Evolutionary conservation across 2,888 invertebrate species (phyloP), one percentile per base, ranked within the genome.

Genomic region (Tachystola acroxantha): DNA sequence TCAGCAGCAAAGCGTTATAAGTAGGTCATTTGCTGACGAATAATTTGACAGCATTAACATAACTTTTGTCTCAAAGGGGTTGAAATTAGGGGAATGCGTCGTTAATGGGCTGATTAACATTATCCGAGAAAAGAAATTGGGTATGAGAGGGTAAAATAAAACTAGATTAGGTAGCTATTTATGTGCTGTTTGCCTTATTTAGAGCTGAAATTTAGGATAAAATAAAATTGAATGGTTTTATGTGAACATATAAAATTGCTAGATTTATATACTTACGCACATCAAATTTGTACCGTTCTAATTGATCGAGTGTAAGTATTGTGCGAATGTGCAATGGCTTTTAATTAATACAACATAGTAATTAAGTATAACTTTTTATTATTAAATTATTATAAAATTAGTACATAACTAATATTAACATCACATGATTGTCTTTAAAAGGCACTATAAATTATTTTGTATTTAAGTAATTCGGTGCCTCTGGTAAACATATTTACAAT

Each of bases 11-110:
- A 61, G 61, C 44, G 40, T 46, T 61, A 53, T 65, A 75, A 77
- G 68, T 74, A 69, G 75, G 75, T 73, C 72, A 73, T 73, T 78
- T 64, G 65, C 57, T 53, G 60, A 53, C 47, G 52, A 71, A 58
- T 57, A 66, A 70, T 71, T 73, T 64, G 64, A 43, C 45, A 57
- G 60, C 59, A 79, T 80, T 78, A 77, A 51, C 75, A 80, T 80
- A 71, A 66, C 45, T 33, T 65, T 71, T 70, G 64, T 67, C 53
- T 70, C 49, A 60, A 57, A 45, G 60, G 63, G 54, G 59, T 53
- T 56, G 53, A 45, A 50, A 63, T 64, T 55, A 53, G 42, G 43
- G 49, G 56, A 54, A 66, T 55, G 65, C 57, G 60, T 54, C 48
- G 42, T 51, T 63, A 69, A 69, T 63, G 43, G 54, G 33, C 43